Evolutionary conservation across 2,888 invertebrate species (phyloP), one percentile per base, ranked within the genome.

Genomic region (Drosophila melanocephala): DNA sequence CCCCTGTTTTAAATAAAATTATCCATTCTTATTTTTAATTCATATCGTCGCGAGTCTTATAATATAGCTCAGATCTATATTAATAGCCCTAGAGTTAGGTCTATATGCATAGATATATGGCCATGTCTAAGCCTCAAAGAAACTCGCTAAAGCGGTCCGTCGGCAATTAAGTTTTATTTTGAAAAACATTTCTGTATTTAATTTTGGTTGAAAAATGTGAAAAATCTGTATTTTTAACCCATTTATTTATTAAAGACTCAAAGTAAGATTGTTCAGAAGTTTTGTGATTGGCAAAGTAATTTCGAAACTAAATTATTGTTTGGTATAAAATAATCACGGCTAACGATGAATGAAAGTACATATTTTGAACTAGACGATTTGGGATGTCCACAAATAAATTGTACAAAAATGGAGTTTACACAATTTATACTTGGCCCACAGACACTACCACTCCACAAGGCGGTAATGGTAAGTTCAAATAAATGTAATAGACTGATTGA

Each of bases 381-480:
- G 35, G 81, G 71, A 9, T 89, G 87, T 30, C 60, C 61, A 6
- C 63, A 78, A 22, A 67, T 95, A 91, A 95, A 96, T 90, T 95
- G 95, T 83, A 94, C 94, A 9, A 94, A 95, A 72, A 94, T 95
- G n/a, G 95, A 95, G 76, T 96, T 95, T 93, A 92, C 96, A 47
- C 93, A 94, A 88, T 93, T 92, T 75, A 92, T 94, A 82, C 94
- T 96, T 92, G 97, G 96, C 0, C 96, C 96, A 0, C 94, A 95
- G 57, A 94, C 95, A 52, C 91, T 96, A 69, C 95, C 96, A 0
- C 89, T 95, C 35, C 90, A 92, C 75, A 94, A 94, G 83, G 94
- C 95, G 12, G 89, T 95, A 26, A 93, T 92, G 92, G 93, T 94
- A 77, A 91, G 93, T 91, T 44, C 2, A 2, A 26, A 35, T 22